Evolutionary conservation across 2,113 vertebrate species (phyloP).

Genomic region (Okapia johnstoni): DNA sequence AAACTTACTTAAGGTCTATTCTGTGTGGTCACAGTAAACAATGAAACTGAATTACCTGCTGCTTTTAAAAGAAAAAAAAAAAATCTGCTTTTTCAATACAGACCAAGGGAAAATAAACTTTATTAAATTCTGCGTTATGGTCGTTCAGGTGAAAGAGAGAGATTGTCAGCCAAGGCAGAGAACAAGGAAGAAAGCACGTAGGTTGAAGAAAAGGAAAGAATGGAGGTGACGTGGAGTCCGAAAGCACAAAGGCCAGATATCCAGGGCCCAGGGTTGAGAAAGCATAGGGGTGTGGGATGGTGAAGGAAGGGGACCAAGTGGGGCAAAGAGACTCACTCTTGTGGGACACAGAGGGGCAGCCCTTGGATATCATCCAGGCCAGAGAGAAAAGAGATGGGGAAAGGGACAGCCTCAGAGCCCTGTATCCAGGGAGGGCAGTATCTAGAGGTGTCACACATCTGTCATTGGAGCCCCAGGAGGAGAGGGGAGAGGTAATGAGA

Average conservation of each 20-base stretch:
- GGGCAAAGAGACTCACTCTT: no score
- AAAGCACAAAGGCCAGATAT: not conserved
- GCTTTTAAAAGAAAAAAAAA: not conserved
- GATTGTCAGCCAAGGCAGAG: not conserved
- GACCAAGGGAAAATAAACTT: not conserved
- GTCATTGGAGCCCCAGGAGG: not conserved
- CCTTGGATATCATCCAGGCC: not conserved
- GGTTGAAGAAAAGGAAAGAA: not conserved
- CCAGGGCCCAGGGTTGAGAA: not conserved
- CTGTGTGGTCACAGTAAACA: not conserved
- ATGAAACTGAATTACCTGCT: not conserved
- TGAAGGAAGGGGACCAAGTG: accelerated
- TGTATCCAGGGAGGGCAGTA: not conserved
- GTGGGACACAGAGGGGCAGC: not conserved
- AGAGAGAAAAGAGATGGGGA: not conserved
- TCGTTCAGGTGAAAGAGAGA: not conserved
- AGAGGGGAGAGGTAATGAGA: not conserved
- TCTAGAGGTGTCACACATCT: not conserved
- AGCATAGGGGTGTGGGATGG: accelerated
- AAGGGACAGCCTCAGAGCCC: not conserved
- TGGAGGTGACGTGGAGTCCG: not conserved
- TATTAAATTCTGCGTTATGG: not conserved
- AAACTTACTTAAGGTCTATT: not conserved
- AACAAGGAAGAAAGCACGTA: not conserved
- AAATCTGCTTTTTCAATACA: not conserved